Percentiles rank a stretch among this genome's conserved stretches.
phyloP scores from a whole-genome alignment of 2,113 vertebrate species.

The Aythya baeri region DNA sequence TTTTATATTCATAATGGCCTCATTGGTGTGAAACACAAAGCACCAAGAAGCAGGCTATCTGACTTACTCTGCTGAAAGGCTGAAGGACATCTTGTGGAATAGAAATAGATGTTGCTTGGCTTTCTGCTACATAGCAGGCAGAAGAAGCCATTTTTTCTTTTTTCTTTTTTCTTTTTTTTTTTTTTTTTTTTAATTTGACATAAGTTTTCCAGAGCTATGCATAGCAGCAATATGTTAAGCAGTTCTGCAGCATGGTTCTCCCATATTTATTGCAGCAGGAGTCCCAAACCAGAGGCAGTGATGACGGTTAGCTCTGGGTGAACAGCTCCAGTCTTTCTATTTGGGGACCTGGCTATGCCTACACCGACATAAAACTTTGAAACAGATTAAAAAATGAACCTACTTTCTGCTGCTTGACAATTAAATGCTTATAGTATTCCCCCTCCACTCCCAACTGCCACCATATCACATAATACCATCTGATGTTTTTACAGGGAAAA shows the following conservation, averaged over 20 bases:
- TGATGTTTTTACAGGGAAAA: conserved; percentile 30
- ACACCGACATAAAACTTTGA: not conserved
- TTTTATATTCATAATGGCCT: not conserved
- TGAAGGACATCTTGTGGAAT: not conserved
- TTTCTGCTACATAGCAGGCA: not conserved
- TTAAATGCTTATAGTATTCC: not conserved
- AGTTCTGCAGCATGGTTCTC: not conserved
- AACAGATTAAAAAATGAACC: conserved; percentile 18
- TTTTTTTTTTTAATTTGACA: not conserved
- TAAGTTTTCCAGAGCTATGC: not conserved
- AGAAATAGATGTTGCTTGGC: not conserved
- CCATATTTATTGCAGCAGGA: not conserved
- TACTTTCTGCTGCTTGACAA: conserved; percentile 29
- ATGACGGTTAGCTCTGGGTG: not conserved
- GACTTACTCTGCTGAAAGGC: not conserved
- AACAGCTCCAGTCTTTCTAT: not conserved
- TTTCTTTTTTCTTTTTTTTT: not conserved
- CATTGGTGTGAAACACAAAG: not conserved
- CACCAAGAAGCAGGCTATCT: not conserved
- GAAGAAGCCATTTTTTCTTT: not conserved
- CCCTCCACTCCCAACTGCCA: not conserved
- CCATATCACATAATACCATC: not conserved
- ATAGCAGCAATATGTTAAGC: not conserved
- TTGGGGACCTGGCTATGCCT: not conserved
- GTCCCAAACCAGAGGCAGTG: not conserved